Evolutionary conservation across 2,113 vertebrate genomes (phyloP), one percentile per base, ranked within the genome.

Genomic region (Heterocephalus glaber): DNA sequence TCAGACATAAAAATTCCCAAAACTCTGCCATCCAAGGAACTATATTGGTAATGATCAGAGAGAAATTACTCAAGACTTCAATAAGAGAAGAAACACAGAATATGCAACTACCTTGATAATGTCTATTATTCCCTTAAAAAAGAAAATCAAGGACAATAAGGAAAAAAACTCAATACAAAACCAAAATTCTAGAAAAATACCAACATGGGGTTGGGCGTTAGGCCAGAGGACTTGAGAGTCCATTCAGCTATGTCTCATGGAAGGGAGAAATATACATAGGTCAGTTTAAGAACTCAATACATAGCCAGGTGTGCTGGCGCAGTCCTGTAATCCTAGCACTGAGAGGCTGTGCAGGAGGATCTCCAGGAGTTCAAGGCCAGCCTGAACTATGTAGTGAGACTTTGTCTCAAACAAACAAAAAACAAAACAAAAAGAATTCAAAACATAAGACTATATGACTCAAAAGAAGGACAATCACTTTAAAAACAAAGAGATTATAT

Each of bases 181-280:
- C 30, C 4, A 77, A 80, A 89, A 90, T 72, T 95, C 24, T 61
- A 66, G 28, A 85, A 95, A 65, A 92, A 82, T 30, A 63, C 28
- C 74, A 90, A 66, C 7, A 54, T 20, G 19, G 44, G 33, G 5
- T 13, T 7, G 4, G 2, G 33, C 11, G 9, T 19, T 0, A 52
- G 19, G 16, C 11, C 66, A 76, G 13, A 87, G 4, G 19, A 82
- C 28, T 17, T 8, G 1, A 61, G n/a, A 65, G 12, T 44, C 13
- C 47, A 72, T 22, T 85, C 58, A 61, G 14, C 79, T 10, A 77
- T 60, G 2, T n/a, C 41, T 84, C 52, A 83, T 6, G 74, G n/a
- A 22, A 1, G 12, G 33, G 26, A 84, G 9, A 90, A 74, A 38
- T 11, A 41, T 8, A 58, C 33, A 47, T 1, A 83, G 61, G 13